Percentiles rank a stretch among this genome's conserved stretches.
Evolutionary conservation across 2,888 invertebrate genomes (phyloP).

Genomic region (Xestobium rufovillosum): DNA sequence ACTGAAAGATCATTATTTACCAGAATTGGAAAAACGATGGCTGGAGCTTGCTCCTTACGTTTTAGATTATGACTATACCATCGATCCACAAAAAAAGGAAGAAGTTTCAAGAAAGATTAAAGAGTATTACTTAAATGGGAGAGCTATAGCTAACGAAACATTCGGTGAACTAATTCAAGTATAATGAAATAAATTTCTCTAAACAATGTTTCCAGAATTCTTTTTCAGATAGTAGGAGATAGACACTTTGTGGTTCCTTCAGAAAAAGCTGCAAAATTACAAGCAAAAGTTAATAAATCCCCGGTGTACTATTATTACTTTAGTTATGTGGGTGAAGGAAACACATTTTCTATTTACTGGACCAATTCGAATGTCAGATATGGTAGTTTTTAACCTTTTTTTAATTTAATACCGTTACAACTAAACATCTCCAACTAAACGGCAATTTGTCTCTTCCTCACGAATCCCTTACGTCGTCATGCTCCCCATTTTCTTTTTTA

Average conservation of each 20-base stretch:
- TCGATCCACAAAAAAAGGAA: slow-evolving; percentile 11
- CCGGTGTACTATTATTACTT: slow-evolving; percentile 56
- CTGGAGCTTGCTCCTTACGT: slow-evolving; percentile 20
- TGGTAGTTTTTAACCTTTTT: too few relatives aligned
- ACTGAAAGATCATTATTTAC: slow-evolving; percentile 11
- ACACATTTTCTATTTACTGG: too few relatives aligned
- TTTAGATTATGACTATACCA: slow-evolving; percentile 22
- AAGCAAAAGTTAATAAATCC: slow-evolving; percentile 46
- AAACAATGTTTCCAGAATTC: too few relatives aligned
- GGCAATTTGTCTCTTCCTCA: too few relatives aligned
- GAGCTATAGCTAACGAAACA: slow-evolving; percentile 14
- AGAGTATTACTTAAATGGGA: slow-evolving; percentile 19
- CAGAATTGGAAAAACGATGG: slow-evolving; percentile 19
- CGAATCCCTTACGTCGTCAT: too few relatives aligned
- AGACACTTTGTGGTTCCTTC: slow-evolving; percentile 50
- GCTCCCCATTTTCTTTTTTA: too few relatives aligned
- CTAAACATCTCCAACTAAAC: too few relatives aligned
- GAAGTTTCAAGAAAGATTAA: slow-evolving; percentile 16
- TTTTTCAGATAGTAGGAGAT: too few relatives aligned
- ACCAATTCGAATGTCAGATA: too few relatives aligned
- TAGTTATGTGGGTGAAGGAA: slow-evolving; percentile 44
- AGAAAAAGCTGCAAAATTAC: slow-evolving; percentile 49
- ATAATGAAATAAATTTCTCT: too few relatives aligned
- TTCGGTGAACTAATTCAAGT: too few relatives aligned
- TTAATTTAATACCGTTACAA: too few relatives aligned